These are phyloP conservation scores for Anastatus disparis DNA, from an alignment of 1,140 invertebrate species.

Conservation along the genomic window DNA sequence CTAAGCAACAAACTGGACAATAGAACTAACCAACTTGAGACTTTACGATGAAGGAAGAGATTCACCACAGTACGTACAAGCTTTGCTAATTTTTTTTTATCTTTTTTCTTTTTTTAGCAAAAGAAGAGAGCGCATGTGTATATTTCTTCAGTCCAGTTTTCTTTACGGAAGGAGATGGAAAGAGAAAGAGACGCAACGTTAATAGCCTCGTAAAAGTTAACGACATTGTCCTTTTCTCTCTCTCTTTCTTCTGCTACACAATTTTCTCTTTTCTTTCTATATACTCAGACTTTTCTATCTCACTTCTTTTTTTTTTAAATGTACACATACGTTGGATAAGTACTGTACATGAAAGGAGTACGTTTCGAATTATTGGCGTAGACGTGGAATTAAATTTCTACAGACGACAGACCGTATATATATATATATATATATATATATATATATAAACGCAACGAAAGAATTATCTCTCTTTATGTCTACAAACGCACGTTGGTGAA, in stretches of 20 bases:
- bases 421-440: too few relatives aligned
- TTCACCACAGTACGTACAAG: too few relatives aligned
- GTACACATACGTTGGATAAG: too few relatives aligned
- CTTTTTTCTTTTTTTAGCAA: slow-evolving; percentile 39
- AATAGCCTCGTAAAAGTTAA: slow-evolving; percentile 67
- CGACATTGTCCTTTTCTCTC: slow-evolving; percentile 61
- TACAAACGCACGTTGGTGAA: too few relatives aligned
- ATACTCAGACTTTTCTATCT: too few relatives aligned
- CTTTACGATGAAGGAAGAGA: slow-evolving; percentile 27
- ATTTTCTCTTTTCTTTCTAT: too few relatives aligned
- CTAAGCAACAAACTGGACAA: slow-evolving; percentile 14
- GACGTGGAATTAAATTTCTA: slow-evolving; percentile 61
- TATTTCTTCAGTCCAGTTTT: slow-evolving; percentile 24
- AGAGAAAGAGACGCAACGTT: slow-evolving; percentile 59
- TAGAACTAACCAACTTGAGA: neutral
- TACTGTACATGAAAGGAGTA: slow-evolving; percentile 23
- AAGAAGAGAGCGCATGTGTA: neutral
- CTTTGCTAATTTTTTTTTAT: slow-evolving; percentile 54
- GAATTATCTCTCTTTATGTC: slow-evolving; percentile 36
- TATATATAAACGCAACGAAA: too few relatives aligned
- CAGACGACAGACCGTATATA: slow-evolving; percentile 15
- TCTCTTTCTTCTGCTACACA: too few relatives aligned
- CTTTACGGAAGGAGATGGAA: slow-evolving; percentile 46
- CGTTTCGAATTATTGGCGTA: slow-evolving; percentile 61
- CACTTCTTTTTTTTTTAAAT: too few relatives aligned